Conservation (phyloP, 2,113 vertebrate genomes). For the Cheirogaleus medius region DNA sequence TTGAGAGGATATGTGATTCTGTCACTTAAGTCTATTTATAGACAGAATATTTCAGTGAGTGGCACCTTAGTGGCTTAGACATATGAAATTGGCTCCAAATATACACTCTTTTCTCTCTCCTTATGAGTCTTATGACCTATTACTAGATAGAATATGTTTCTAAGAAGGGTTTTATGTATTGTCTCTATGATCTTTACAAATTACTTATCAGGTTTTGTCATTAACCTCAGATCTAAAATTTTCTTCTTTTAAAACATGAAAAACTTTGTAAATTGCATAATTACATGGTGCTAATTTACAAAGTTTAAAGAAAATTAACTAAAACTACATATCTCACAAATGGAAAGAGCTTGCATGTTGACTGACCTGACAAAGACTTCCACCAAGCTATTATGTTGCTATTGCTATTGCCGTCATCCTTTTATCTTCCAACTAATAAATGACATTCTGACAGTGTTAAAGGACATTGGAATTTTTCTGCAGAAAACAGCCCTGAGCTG, state of each 20-base stretch:
- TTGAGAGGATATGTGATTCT: conserved; percentile 51
- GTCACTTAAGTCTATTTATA: conserved; percentile 61
- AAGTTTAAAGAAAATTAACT: conserved; percentile 50
- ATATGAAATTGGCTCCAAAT: conserved; percentile 40
- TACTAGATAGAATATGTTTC: not conserved
- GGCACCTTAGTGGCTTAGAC: not conserved
- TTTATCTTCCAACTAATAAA: conserved; percentile 55
- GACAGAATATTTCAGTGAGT: conserved; percentile 39
- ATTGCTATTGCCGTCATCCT: not conserved
- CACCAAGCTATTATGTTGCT: not conserved
- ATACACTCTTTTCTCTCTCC: not conserved
- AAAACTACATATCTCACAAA: not conserved
- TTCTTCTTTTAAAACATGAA: not conserved
- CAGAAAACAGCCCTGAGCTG: conserved; percentile 42
- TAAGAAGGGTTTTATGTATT: not conserved
- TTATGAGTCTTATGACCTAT: not conserved
- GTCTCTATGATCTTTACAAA: conserved; percentile 21
- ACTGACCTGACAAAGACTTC: conserved; percentile 28
- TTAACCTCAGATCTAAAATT: not conserved
- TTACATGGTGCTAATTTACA: not conserved
- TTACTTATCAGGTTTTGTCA: not conserved
- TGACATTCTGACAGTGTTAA: conserved; percentile 52
- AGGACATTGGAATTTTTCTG: conserved; percentile 55
- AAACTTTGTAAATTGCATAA: conserved; percentile 6
- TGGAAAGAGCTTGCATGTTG: not conserved